Evolutionary conservation across 2,888 invertebrate species (phyloP), one percentile per base, ranked within the genome.

Genomic region (Didymodactylos carnosus): DNA sequence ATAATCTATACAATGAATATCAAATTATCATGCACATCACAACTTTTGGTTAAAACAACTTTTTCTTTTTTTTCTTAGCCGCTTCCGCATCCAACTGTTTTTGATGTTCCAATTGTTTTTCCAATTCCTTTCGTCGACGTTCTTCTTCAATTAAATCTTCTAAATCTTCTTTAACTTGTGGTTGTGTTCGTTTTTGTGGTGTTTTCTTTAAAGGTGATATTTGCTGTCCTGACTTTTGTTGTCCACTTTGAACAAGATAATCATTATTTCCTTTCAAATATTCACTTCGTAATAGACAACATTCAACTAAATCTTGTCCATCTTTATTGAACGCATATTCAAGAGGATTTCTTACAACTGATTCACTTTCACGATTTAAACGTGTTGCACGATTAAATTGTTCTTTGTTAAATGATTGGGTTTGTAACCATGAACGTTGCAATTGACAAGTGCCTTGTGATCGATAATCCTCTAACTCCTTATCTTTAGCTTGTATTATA

Each of bases 401-500:
- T 6, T 53, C 53, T 53, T 53, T 53, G 7, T 53, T 35, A 35
- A 53, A 53, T 19, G 53, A 35, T 29, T 53, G 53, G 27, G 53
- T 53, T 19, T 16, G 19, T 16, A 53, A 35, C 53, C 53, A 53
- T 10, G 53, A 4, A 53, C 53, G 53, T 53, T 53, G 53, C 19
- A 53, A 29, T 53, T 53, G 53, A 53, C 53, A 53, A 19, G 53
- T 53, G n/a, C 74, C 74, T 71, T 74, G 74, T 16, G 71, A 71
- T 43, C 43, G 53, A 39, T 71, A 74, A 71, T 74, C 74, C 25
- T 74, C 74, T 27, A 74, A 23, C 46, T 74, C 74, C 41, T 74
- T 74, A 40, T 74, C 74, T 53, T 74, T 74, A 41, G 74, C 71
- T 19, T 74, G 71, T 29, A 74, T 74, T 10, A 71, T 46, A 69